Percentiles rank a stretch among this genome's conserved stretches.
Evolutionary conservation across 2,797 vertebrate species (phyloP).

Genomic region (Mionectes olivaceus): DNA sequence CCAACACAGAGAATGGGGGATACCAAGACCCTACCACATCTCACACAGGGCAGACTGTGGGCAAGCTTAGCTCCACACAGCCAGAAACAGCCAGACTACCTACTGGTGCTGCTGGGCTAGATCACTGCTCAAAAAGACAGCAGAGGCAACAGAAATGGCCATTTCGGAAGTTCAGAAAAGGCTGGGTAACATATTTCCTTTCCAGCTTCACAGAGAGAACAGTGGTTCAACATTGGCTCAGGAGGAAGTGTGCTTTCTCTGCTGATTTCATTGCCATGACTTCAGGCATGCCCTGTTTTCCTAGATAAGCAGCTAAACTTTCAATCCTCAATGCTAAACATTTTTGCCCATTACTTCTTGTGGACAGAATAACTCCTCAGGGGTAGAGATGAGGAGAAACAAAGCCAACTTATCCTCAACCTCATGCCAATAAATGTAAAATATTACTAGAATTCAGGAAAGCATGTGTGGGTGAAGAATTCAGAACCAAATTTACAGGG

Average conservation of each 20-base stretch:
- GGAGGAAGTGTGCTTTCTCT: not conserved
- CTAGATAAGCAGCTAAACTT: constrained; percentile 58
- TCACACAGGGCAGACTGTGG: fast-evolving
- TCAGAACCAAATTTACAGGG: constrained; percentile 28
- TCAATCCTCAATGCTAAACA: not conserved
- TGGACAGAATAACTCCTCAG: not conserved
- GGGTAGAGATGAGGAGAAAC: not conserved
- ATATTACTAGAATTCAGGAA: constrained; percentile 32
- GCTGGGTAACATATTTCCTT: not conserved
- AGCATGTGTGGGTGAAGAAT: not conserved
- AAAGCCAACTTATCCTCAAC: constrained; percentile 13
- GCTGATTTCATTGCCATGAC: not conserved
- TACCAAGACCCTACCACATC: not conserved
- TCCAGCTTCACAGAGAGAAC: not conserved
- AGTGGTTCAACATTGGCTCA: not conserved
- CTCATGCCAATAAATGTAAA: constrained; percentile 30
- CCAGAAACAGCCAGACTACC: not conserved
- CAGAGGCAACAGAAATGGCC: not conserved
- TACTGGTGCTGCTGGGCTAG: not conserved
- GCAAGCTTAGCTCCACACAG: not conserved
- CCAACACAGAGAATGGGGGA: not conserved
- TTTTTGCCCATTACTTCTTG: not conserved
- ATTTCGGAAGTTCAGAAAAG: not conserved
- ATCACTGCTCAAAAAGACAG: not conserved
- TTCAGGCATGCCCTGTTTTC: constrained; percentile 51